A percentile compares a stretch with the other conserved stretches of the same genome.
Evolutionary conservation across 1,140 invertebrate species (phyloP).

Genomic region (Drosophila leontia): DNA sequence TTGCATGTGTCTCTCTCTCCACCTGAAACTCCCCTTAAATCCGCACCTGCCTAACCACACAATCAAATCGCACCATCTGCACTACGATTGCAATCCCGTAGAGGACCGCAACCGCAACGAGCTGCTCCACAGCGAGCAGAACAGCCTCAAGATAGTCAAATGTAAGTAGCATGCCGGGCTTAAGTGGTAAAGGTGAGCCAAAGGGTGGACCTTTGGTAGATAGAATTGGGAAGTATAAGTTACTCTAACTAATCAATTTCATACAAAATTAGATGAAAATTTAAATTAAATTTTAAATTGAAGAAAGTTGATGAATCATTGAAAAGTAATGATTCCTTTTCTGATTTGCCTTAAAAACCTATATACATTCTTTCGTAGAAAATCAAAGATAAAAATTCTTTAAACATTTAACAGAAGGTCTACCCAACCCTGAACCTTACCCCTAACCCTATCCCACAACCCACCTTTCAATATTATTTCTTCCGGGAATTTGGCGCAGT

Average conservation of each 20-base stretch:
- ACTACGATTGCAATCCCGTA: slow-evolving; percentile 55
- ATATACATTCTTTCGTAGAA: too few relatives aligned
- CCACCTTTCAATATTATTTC: slow-evolving; percentile 13
- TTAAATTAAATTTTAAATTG: too few relatives aligned
- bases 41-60: slow-evolving; percentile 48
- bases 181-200: neutral
- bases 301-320: too few relatives aligned
- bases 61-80: slow-evolving; percentile 53
- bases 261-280: neutral
- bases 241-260: neutral
- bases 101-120: slow-evolving; percentile 65
- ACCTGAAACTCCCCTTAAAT: slow-evolving; percentile 3
- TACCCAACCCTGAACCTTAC: neutral
- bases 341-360: too few relatives aligned
- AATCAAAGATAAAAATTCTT: too few relatives aligned
- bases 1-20: slow-evolving; percentile 32
- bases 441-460: neutral
- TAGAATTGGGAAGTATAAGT: neutral
- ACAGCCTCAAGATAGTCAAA: slow-evolving; percentile 73
- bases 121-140: slow-evolving; percentile 44
- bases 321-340: too few relatives aligned
- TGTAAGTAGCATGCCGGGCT: slow-evolving; percentile 65
- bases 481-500: slow-evolving; percentile 42
- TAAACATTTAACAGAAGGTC: neutral
- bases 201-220: slow-evolving; percentile 15